These are phyloP conservation scores for Ancistrus triradiatus DNA, from an alignment of 2,113 vertebrate genomes.

Conservation along the genomic window DNA sequence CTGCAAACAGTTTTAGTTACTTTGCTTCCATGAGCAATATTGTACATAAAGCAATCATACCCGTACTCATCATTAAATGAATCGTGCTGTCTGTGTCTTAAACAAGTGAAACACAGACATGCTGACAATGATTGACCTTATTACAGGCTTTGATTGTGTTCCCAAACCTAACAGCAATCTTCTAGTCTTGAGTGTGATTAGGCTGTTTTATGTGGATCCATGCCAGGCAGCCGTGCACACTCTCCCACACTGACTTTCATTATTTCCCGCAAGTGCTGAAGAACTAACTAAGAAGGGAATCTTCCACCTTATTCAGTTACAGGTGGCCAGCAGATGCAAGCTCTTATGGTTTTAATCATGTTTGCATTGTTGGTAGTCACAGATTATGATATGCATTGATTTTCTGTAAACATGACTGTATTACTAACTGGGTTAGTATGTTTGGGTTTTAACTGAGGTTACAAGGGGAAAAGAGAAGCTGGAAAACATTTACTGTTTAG, in stretches of 20 bases:
- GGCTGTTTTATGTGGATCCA: not conserved
- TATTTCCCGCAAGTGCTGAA: conserved; percentile 14
- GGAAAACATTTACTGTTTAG: conserved; percentile 2
- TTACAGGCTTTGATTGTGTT: not conserved
- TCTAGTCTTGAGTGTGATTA: not conserved
- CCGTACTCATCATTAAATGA: too few relatives aligned
- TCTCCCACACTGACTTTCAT: conserved; percentile 25
- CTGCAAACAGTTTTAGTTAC: too few relatives aligned
- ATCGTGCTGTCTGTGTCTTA: too few relatives aligned
- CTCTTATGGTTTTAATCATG: not conserved
- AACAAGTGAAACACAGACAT: not conserved
- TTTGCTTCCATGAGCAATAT: too few relatives aligned
- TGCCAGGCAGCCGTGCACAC: not conserved
- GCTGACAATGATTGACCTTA: not conserved
- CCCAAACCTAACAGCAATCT: not conserved
- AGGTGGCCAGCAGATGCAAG: conserved; percentile 42
- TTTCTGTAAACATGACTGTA: not conserved
- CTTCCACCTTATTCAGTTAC: conserved; percentile 17
- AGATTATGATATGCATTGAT: not conserved
- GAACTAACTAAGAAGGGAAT: conserved; percentile 24
- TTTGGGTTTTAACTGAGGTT: not conserved
- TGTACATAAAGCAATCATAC: too few relatives aligned
- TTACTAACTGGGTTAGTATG: not conserved
- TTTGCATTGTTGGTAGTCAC: not conserved
- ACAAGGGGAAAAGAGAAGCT: conserved; percentile 5